phyloP scores from a whole-genome alignment of 1,140 invertebrate genomes.

The Varroa destructor region DNA sequence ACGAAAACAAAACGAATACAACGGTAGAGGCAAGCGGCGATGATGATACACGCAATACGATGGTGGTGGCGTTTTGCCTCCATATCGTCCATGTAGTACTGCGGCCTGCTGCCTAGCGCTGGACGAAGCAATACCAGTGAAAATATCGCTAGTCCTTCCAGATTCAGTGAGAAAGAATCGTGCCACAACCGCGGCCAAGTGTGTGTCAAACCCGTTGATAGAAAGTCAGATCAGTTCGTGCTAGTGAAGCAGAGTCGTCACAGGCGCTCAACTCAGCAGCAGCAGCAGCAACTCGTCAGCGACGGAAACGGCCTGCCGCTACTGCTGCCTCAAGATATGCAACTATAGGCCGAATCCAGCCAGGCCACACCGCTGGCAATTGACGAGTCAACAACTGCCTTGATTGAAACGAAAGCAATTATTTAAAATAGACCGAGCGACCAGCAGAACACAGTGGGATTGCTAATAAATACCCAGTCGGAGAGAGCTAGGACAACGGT shows the following conservation, averaged over 20 bases:
- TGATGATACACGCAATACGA: neutral
- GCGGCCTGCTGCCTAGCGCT: neutral
- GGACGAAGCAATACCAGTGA: neutral
- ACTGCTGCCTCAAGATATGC: no score
- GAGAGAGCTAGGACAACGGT: no score
- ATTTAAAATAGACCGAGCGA: no score
- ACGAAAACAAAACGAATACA: neutral
- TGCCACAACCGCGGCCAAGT: no score
- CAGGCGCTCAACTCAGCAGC: neutral
- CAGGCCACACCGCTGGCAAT: no score
- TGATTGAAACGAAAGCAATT: no score
- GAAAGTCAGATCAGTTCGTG: neutral
- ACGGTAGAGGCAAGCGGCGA: conserved; percentile 1
- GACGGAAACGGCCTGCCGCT: no score
- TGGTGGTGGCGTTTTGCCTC: neutral
- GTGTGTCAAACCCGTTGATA: neutral
- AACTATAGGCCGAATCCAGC: no score
- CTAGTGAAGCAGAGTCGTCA: neutral
- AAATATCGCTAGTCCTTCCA: neutral
- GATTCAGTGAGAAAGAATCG: neutral
- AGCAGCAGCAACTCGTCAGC: neutral
- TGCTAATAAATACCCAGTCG: no score
- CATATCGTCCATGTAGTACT: neutral
- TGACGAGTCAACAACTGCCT: no score
- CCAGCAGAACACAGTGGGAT: no score